Evolutionary conservation across 2,113 vertebrate genomes (phyloP).

Genomic region (Tauraco erythrolophus): DNA sequence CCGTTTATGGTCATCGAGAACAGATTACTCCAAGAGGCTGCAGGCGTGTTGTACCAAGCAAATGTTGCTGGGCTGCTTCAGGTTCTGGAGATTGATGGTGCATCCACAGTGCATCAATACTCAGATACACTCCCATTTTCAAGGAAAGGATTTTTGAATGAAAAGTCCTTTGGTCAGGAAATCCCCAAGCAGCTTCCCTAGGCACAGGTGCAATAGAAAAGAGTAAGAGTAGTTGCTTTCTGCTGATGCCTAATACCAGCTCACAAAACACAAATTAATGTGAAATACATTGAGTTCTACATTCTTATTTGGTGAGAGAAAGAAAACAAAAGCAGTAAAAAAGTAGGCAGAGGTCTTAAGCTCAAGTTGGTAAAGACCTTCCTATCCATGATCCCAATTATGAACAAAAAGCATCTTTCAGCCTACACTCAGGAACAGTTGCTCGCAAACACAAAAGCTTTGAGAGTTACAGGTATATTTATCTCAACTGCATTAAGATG

Average conservation of each 20-base stretch:
- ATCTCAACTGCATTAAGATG: not conserved
- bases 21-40: not conserved
- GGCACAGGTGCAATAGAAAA: not conserved
- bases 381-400: not conserved
- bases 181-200: not conserved
- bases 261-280: not conserved
- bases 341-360: not conserved
- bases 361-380: not conserved
- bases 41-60: not conserved
- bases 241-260: not conserved
- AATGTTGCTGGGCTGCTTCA: not conserved
- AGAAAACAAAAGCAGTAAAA: not conserved
- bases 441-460: not conserved
- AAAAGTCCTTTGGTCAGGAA: not conserved
- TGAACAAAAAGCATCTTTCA: not conserved
- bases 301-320: not conserved
- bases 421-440: not conserved
- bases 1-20: not conserved
- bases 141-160: not conserved
- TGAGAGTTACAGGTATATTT: not conserved
- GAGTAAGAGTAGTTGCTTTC: not conserved
- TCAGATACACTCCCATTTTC: not conserved
- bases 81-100: not conserved
- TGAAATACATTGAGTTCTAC: not conserved
- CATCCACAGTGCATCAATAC: not conserved